These are phyloP conservation scores for Gymnogyps californianus DNA, from an alignment of 2,113 vertebrate genomes.

Conservation along the genomic window DNA sequence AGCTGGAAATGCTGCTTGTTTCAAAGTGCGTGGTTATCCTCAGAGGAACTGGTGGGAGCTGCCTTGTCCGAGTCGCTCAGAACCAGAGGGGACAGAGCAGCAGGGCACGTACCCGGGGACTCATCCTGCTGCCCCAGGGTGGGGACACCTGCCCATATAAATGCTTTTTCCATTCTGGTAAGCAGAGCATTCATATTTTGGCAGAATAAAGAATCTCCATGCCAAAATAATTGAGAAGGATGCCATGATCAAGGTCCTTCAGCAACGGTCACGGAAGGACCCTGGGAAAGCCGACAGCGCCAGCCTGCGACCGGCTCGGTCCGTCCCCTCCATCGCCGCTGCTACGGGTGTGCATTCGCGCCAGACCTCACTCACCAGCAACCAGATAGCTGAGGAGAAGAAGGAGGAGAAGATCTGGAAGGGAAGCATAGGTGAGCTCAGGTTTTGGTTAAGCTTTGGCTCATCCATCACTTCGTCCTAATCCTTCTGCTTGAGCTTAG, in stretches of 20 bases:
- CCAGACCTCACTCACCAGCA: constrained; percentile 80
- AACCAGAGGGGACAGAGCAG: neutral
- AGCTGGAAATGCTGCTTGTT: neutral
- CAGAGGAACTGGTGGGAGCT: neutral
- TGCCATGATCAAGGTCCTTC: constrained; percentile 88
- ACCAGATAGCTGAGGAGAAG: constrained; percentile 75
- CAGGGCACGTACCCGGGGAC: fast-evolving
- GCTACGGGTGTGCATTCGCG: constrained; percentile 69
- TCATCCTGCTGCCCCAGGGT: neutral
- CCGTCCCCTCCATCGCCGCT: constrained; percentile 76
- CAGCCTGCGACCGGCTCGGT: constrained; percentile 78
- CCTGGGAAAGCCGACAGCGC: constrained; percentile 66
- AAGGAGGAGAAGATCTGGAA: constrained; percentile 80
- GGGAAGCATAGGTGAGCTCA: constrained; percentile 77
- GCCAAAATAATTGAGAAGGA: constrained; percentile 90
- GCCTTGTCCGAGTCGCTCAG: neutral
- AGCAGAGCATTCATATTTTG: neutral
- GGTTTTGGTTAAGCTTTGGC: neutral
- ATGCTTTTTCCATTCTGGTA: neutral
- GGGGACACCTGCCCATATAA: neutral
- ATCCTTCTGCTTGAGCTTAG: neutral
- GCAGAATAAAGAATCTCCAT: constrained; percentile 88
- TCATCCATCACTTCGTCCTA: neutral
- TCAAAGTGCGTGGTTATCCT: neutral
- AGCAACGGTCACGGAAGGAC: constrained; percentile 83